Percentiles rank a stretch among this genome's conserved stretches.
Conservation (phyloP, 64 coral and sea anemone genomes). For the Montipora cactus region DNA sequence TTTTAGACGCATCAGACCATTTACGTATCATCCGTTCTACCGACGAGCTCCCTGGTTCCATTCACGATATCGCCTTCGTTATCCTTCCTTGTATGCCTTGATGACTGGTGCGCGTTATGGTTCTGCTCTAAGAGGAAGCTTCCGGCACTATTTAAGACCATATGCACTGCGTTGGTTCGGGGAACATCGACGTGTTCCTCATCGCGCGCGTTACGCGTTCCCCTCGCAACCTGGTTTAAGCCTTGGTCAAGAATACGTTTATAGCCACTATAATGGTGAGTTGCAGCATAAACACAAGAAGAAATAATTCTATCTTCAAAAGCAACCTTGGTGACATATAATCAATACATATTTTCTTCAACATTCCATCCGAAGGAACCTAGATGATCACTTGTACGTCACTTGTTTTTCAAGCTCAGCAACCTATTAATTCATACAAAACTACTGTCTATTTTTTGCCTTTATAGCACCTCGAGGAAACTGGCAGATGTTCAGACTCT, state of each 20-base stretch:
- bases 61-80: neutral
- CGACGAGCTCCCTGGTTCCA: neutral
- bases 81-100: slow-evolving; percentile 23
- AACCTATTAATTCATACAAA: neutral
- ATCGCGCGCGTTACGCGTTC: neutral
- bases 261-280: neutral
- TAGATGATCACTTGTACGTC: too few species aligned
- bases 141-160: neutral
- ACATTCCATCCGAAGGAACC: too few species aligned
- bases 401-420: too few species aligned
- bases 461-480: neutral
- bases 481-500: neutral
- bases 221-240: neutral
- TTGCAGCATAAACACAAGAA: neutral
- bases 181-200: neutral
- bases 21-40: neutral
- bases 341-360: too few species aligned
- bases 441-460: neutral
- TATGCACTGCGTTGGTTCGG: neutral
- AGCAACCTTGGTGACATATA: too few species aligned
- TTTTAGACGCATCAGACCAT: neutral
- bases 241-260: neutral
- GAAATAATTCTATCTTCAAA: too few species aligned
- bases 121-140: neutral
- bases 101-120: neutral